Conservation (phyloP, 1,140 invertebrate species). For the Zaprionus ornatus region DNA sequence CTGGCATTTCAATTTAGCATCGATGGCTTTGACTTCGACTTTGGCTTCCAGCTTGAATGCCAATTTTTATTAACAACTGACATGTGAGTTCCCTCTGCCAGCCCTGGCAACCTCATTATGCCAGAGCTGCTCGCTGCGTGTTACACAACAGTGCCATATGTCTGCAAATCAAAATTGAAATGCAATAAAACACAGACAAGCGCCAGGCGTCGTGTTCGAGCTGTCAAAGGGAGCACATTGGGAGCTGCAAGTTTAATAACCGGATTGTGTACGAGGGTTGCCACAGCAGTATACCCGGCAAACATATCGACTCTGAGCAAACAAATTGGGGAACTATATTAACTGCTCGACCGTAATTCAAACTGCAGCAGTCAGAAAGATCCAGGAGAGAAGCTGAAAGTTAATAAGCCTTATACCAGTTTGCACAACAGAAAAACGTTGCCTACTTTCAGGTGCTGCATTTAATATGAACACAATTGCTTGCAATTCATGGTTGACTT, state of each 20-base stretch:
- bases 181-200: constrained; percentile 66
- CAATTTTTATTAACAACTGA: constrained; percentile 62
- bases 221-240: constrained; percentile 35
- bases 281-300: not conserved
- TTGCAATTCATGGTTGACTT: too few relatives aligned
- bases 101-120: constrained; percentile 53
- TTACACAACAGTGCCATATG: constrained; percentile 43
- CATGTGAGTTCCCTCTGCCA: constrained; percentile 36
- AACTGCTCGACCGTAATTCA: not conserved
- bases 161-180: constrained; percentile 69
- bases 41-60: not conserved
- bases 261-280: constrained; percentile 15
- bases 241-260: constrained; percentile 27
- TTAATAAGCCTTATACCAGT: not conserved
- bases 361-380: not conserved
- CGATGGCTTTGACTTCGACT: constrained; percentile 14
- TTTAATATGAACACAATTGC: not conserved
- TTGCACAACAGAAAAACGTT: not conserved
- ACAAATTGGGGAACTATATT: not conserved
- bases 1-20: constrained; percentile 48
- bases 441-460: constrained; percentile 2
- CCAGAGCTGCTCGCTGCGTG: constrained; percentile 1
- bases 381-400: not conserved
- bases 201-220: constrained; percentile 24
- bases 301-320: not conserved